A percentile compares a stretch with the other conserved stretches of the same genome.
phyloP scores from a whole-genome alignment of 2,797 vertebrate genomes.

The Myotis vivesi region DNA sequence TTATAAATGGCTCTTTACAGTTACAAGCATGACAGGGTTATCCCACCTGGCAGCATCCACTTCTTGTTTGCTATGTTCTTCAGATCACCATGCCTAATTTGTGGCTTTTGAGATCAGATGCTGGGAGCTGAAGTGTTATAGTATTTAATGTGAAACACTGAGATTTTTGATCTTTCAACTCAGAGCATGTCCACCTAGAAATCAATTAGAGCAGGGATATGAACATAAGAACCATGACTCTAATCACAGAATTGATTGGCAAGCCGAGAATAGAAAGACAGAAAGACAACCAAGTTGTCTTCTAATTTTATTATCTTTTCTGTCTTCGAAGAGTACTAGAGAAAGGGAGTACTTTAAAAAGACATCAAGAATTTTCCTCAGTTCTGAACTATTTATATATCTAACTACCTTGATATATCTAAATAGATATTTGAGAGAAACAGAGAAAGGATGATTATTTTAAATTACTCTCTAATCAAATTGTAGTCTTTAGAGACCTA shows the following conservation, averaged over 20 bases:
- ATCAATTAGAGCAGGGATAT: conserved; percentile 69
- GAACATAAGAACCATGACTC: conserved; percentile 70
- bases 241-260: conserved; percentile 43
- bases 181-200: conserved; percentile 70
- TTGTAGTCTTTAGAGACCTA: not conserved
- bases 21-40: conserved; percentile 33
- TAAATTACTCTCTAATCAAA: conserved; percentile 31
- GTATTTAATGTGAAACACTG: conserved; percentile 69
- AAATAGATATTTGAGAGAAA: conserved; percentile 15
- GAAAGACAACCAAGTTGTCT: conserved; percentile 12
- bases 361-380: conserved; percentile 2
- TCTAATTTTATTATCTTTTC: conserved; percentile 50
- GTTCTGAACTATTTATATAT: conserved; percentile 19
- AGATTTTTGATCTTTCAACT: conserved; percentile 54
- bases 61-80: conserved; percentile 59
- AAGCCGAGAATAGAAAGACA: not conserved
- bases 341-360: conserved; percentile 41
- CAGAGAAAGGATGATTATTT: conserved; percentile 2
- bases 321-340: conserved; percentile 40
- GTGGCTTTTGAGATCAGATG: conserved; percentile 14
- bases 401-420: not conserved
- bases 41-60: not conserved
- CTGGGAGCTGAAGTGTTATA: conserved; percentile 41
- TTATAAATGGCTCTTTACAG: conserved; percentile 57
- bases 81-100: conserved; percentile 75